Conservation (phyloP, 2,113 vertebrate genomes). For the Catharus fuscescens region DNA sequence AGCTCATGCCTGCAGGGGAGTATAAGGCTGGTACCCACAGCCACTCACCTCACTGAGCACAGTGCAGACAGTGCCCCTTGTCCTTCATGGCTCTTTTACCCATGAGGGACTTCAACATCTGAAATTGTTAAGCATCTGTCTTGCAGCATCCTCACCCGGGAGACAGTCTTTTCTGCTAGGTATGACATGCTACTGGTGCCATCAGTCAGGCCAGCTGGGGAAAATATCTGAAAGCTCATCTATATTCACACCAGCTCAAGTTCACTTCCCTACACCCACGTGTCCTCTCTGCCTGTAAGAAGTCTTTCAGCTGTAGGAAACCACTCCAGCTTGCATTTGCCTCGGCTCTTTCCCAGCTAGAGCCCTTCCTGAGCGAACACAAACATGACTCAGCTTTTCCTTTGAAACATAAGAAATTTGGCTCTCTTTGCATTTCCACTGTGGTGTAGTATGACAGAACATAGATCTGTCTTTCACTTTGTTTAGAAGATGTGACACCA, state of each 20-base stretch:
- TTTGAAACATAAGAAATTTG: conserved; percentile 18
- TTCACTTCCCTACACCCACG: not conserved
- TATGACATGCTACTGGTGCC: not conserved
- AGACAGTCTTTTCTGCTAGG: not conserved
- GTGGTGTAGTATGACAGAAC: not conserved
- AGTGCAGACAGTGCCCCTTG: not conserved
- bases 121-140: not conserved
- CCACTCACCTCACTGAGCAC: not conserved
- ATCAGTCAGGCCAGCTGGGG: not conserved
- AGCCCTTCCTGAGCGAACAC: not conserved
- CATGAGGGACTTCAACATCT: accelerated
- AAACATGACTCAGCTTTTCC: conserved; percentile 46
- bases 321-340: not conserved
- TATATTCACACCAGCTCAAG: not conserved
- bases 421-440: not conserved
- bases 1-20: not conserved
- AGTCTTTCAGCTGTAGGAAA: conserved; percentile 22
- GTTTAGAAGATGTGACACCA: conserved; percentile 7
- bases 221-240: not conserved
- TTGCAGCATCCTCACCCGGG: not conserved
- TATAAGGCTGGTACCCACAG: not conserved
- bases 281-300: not conserved
- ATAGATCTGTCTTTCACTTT: conserved; percentile 3
- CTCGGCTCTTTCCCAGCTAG: not conserved
- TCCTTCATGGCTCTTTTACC: not conserved